phyloP scores from a whole-genome alignment of 2,113 vertebrate species.

The Pluvialis apricaria region DNA sequence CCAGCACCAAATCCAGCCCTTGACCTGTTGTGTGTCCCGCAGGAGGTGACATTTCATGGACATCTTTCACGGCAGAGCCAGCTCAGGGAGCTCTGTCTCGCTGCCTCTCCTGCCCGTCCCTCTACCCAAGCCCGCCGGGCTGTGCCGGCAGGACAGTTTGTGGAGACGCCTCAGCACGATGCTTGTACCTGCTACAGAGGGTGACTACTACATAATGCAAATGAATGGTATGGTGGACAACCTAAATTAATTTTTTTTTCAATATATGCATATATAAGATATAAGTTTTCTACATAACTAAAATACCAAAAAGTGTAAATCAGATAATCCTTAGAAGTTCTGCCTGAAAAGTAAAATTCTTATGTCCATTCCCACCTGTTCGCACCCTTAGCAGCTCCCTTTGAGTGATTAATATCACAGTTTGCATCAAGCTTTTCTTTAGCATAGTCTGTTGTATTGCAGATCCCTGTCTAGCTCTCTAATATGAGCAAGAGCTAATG shows the following conservation, averaged over 20 bases:
- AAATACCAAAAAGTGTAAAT: not conserved
- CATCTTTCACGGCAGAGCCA: accelerated
- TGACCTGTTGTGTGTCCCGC: not conserved
- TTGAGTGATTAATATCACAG: not conserved
- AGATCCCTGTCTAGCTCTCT: not conserved
- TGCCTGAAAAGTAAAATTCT: not conserved
- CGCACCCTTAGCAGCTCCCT: not conserved
- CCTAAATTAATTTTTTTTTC: not conserved
- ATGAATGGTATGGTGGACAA: not conserved
- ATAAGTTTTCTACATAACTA: not conserved
- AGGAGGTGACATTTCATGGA: not conserved
- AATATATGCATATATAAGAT: not conserved
- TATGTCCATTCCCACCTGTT: not conserved
- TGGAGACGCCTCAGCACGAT: not conserved
- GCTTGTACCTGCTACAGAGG: not conserved
- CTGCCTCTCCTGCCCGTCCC: not conserved
- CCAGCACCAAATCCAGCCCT: not conserved
- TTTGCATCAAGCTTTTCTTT: not conserved
- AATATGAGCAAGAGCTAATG: not conserved
- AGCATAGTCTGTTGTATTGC: not conserved
- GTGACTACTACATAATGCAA: not conserved
- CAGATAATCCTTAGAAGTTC: not conserved
- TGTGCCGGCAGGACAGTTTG: accelerated
- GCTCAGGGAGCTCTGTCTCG: not conserved
- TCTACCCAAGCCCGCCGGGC: not conserved